Percentiles rank a stretch among this genome's conserved stretches.
phyloP scores from a whole-genome alignment of 2,888 invertebrate genomes.

The Rapana venosa region DNA sequence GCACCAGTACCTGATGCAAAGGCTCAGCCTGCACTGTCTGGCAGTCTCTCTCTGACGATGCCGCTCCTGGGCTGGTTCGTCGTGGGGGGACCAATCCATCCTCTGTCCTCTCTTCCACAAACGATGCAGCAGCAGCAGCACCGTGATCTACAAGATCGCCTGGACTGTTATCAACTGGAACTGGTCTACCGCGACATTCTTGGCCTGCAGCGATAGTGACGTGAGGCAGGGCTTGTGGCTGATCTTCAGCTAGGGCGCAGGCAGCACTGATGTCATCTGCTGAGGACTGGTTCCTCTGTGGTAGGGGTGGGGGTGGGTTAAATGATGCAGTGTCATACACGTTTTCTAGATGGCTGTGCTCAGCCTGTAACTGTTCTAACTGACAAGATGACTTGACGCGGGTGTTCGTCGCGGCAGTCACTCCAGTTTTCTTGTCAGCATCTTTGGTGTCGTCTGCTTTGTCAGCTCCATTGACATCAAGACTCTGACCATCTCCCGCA shows the following conservation, averaged over 20 bases:
- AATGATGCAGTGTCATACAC: neutral
- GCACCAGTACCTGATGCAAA: neutral
- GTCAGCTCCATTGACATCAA: neutral
- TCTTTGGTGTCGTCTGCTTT: neutral
- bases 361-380: slow-evolving; percentile 22
- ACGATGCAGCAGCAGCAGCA: slow-evolving; percentile 9
- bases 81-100: neutral
- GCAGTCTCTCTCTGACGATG: neutral
- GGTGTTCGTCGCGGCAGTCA: neutral
- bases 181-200: neutral
- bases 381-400: slow-evolving; percentile 28
- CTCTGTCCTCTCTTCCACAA: neutral
- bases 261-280: slow-evolving; percentile 17
- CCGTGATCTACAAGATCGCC: neutral
- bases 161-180: neutral
- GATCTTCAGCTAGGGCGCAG: neutral
- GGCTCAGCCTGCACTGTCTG: neutral
- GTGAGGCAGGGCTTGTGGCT: neutral
- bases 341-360: neutral
- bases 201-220: neutral
- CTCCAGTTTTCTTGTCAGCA: neutral
- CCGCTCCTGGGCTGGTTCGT: slow-evolving; percentile 11
- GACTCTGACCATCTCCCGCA: slow-evolving; percentile 8
- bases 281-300: neutral
- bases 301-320: neutral